Conservation (phyloP, 2,888 invertebrate genomes). For the Tetragonula carbonaria region DNA sequence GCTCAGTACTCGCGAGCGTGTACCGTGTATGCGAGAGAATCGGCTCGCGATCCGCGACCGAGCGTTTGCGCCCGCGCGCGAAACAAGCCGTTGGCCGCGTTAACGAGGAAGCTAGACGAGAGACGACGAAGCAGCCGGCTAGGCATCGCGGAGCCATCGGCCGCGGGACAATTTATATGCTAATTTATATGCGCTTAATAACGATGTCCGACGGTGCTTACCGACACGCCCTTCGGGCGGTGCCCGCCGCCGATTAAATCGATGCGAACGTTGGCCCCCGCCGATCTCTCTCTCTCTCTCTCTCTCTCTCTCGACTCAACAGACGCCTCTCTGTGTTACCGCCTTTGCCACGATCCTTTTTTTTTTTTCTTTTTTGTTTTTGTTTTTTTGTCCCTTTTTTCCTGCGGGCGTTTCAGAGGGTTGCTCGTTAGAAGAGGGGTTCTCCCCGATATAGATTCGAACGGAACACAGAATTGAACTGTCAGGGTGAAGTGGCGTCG, state of each 20-base stretch:
- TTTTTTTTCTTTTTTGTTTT: background rate
- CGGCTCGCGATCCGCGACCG: conserved; percentile 16
- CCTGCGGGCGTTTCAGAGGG: background rate
- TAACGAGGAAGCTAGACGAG: conserved; percentile 30
- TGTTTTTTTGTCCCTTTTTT: too few relatives aligned
- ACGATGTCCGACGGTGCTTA: conserved; percentile 83
- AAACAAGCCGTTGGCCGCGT: background rate
- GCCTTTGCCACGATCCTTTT: background rate
- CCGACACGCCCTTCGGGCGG: conserved; percentile 81
- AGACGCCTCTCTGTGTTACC: background rate
- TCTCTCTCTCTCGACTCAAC: background rate
- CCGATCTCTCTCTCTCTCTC: conserved; percentile 12
- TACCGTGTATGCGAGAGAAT: background rate
- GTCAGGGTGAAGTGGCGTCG: conserved; percentile 12
- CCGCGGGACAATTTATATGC: conserved; percentile 83
- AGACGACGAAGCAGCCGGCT: conserved; percentile 22
- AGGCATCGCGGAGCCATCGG: conserved; percentile 48
- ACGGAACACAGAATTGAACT: conserved; percentile 13
- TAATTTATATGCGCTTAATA: conserved; percentile 84
- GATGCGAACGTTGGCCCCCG: conserved; percentile 70
- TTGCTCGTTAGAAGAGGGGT: conserved; percentile 5
- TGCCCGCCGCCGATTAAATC: conserved; percentile 78
- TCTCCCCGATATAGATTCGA: conserved; percentile 13
- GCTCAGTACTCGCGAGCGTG: conserved; percentile 17
- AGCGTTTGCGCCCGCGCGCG: conserved; percentile 13